Percentiles rank a stretch among this genome's conserved stretches.
Evolutionary conservation across 2,888 invertebrate genomes (phyloP).

Genomic region (Acanthopleura granulata): DNA sequence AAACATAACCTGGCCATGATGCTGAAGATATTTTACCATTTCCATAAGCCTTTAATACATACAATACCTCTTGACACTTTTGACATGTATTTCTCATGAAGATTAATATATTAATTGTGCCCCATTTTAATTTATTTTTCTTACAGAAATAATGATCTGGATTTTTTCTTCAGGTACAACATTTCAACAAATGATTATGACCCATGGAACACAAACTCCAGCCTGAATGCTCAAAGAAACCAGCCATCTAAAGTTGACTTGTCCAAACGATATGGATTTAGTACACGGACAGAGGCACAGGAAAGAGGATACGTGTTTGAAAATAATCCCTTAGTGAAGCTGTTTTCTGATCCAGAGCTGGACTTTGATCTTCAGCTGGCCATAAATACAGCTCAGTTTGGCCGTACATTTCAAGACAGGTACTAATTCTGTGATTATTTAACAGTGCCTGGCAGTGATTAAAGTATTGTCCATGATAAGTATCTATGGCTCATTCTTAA

Average conservation of each 20-base stretch:
- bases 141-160: no score
- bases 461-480: no score
- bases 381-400: constrained; percentile 68
- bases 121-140: no score
- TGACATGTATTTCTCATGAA: no score
- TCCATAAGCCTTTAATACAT: no score
- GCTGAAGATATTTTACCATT: no score
- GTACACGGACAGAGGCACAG: constrained; percentile 39
- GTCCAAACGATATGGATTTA: constrained; percentile 50
- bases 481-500: no score
- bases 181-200: constrained; percentile 67
- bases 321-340: constrained; percentile 63
- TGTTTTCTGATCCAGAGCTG: constrained; percentile 53
- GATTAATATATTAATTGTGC: no score
- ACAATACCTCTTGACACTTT: no score
- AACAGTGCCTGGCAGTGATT: no score
- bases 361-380: constrained; percentile 61
- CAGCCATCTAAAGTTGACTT: constrained; percentile 48
- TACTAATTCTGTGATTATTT: constrained; percentile 25
- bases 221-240: constrained; percentile 34
- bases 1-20: no score
- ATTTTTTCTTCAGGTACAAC: constrained; percentile 60
- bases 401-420: constrained; percentile 69
- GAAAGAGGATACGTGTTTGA: constrained; percentile 62
- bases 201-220: constrained; percentile 57